A percentile compares a stretch with the other conserved stretches of the same genome.
Evolutionary conservation across 2,113 vertebrate genomes (phyloP).

Genomic region (Potamarius usumacintae): DNA sequence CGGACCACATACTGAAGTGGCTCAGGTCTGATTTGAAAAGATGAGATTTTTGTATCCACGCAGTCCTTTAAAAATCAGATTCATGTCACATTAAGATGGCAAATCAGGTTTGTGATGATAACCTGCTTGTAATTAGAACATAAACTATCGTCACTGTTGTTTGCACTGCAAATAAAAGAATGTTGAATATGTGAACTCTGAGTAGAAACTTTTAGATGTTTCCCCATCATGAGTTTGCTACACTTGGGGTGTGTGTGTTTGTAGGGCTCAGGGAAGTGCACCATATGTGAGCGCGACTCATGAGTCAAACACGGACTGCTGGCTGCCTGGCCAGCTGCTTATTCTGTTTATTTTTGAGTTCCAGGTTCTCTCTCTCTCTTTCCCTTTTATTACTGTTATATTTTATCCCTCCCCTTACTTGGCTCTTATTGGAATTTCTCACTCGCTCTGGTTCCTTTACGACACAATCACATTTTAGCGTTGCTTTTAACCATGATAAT

Average conservation of each 20-base stretch:
- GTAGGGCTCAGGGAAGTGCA: constrained; percentile 14
- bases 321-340: constrained; percentile 34
- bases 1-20: not conserved
- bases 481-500: not conserved
- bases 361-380: constrained; percentile 19
- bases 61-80: not conserved
- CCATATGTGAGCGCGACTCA: constrained; percentile 44
- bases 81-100: not conserved
- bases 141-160: not conserved
- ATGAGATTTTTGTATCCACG: not conserved
- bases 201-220: not conserved
- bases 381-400: not conserved
- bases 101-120: not conserved
- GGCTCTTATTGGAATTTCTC: constrained; percentile 6
- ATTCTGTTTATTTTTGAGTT: constrained; percentile 19
- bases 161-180: not conserved
- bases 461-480: not conserved
- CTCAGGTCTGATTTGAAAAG: not conserved
- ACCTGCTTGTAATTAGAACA: not conserved
- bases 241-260: not conserved
- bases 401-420: constrained; percentile 5
- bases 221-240: not conserved
- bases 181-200: not conserved
- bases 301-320: constrained; percentile 35
- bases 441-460: not conserved